Conservation (phyloP, 2,797 vertebrate species). For the Scolopax rusticola region DNA sequence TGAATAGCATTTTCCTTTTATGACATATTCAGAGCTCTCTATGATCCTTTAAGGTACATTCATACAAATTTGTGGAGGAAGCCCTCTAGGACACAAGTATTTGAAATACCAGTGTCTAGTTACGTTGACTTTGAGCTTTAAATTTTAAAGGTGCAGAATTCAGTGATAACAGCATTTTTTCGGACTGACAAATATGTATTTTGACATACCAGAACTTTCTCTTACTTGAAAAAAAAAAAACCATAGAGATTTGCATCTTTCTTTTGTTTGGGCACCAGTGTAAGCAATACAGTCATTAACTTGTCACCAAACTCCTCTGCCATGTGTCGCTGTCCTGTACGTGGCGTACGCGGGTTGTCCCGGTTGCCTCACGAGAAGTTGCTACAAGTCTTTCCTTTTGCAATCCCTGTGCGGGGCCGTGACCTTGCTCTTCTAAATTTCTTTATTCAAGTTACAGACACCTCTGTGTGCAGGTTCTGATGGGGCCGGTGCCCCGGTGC, state of each 20-base stretch:
- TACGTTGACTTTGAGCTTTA: neutral
- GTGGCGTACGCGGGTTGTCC: neutral
- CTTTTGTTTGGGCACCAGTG: neutral
- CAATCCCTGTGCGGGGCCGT: fast-evolving
- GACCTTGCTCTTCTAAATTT: slow-evolving; percentile 22
- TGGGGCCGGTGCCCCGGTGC: neutral
- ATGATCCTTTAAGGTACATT: neutral
- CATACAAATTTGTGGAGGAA: neutral
- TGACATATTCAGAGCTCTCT: neutral
- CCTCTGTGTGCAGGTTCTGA: neutral
- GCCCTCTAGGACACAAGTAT: neutral
- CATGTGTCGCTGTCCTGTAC: slow-evolving; percentile 54
- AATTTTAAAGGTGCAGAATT: neutral
- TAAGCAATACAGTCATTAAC: neutral
- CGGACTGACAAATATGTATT: neutral
- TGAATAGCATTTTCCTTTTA: neutral
- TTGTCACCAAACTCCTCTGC: slow-evolving; percentile 15
- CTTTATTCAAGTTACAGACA: slow-evolving; percentile 53
- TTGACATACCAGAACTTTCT: neutral
- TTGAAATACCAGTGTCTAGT: neutral
- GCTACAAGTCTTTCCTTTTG: neutral
- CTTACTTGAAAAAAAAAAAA: neutral
- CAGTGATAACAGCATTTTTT: neutral
- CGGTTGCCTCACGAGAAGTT: neutral
- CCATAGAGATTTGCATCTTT: neutral